Evolutionary conservation across 1,140 invertebrate species (phyloP), one percentile per base, ranked within the genome.

Genomic region (Laodelphax striatellus): DNA sequence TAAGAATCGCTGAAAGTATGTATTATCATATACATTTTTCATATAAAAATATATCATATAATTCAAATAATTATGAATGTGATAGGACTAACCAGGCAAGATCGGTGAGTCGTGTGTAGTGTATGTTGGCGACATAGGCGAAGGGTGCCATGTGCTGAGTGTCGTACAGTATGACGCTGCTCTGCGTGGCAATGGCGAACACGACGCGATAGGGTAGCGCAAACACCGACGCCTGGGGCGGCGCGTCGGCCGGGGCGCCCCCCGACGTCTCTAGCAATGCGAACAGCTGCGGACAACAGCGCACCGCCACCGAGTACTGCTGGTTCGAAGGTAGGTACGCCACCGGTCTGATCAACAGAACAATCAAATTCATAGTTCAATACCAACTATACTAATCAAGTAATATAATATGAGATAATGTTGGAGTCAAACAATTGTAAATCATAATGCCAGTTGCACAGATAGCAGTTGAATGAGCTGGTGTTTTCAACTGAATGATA

Each of bases 71-170:
- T 17, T 24, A 13, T n/a, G 19, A 11, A 22, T 43, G 28, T 16
- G 57, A 63, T 42, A 43, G 56, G 56, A 16, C 72, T 73, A 72
- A 85, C 95, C 95, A 98, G 0, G 89, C 75, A 16, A 97, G 63
- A 76, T 98, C 94, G 42, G 90, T 96, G 11, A 98, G 76, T 67
- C 92, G 80, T 1, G 93, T 92, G 66, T 95, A 97, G 73, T 98
- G 94, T 68, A 97, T 93, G 68, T 96, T 92, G 1, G 88, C 84
- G 52, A 97, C 80, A 57, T 88, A 76, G 0, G 85, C 92, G 72
- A 97, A 84, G 0, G 95, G 94, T 41, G 80, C 76, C 13, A 76
- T 74, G 73, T 95, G 93, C 71, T 95, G 92, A 9, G 92, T 97
- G 71, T 97, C 95, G 71, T 94, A 96, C 16, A 97, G 72, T 52